phyloP scores from a whole-genome alignment of 2,888 invertebrate genomes.

The Tetranychus piercei region DNA sequence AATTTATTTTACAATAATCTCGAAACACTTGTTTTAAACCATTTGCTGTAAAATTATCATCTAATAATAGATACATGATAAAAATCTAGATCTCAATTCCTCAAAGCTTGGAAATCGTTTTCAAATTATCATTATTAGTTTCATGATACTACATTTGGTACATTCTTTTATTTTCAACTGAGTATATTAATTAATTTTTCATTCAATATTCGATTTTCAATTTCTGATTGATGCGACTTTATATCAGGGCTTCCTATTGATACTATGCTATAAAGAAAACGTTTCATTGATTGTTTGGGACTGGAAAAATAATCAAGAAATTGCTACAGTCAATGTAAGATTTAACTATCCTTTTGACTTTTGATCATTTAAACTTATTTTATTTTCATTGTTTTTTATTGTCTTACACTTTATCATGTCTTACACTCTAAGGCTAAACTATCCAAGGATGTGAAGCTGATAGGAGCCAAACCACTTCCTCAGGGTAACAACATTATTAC shows the following conservation, averaged over 20 bases:
- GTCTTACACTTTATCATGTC: too few species aligned
- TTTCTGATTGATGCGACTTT: not conserved
- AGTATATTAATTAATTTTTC: too few species aligned
- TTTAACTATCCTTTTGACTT: not conserved
- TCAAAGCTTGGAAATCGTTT: too few species aligned
- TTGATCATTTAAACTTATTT: not conserved
- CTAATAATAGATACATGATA: too few species aligned
- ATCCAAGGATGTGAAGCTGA: not conserved
- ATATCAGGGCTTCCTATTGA: constrained; percentile 15
- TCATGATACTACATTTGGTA: too few species aligned
- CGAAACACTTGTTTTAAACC: too few species aligned
- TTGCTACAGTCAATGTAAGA: not conserved
- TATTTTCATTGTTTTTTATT: not conserved
- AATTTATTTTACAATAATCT: too few species aligned
- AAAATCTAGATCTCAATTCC: too few species aligned
- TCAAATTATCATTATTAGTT: too few species aligned
- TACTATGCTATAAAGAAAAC: constrained; percentile 11
- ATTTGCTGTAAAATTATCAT: too few species aligned
- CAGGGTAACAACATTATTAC: not conserved
- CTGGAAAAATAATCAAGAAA: constrained; percentile 11
- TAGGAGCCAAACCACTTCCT: not conserved
- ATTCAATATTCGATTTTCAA: too few species aligned
- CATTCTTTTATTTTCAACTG: too few species aligned
- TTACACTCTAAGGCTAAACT: not conserved
- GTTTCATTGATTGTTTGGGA: constrained; percentile 16